phyloP scores from a whole-genome alignment of 2,113 vertebrate genomes.

The Tupaia tana region DNA sequence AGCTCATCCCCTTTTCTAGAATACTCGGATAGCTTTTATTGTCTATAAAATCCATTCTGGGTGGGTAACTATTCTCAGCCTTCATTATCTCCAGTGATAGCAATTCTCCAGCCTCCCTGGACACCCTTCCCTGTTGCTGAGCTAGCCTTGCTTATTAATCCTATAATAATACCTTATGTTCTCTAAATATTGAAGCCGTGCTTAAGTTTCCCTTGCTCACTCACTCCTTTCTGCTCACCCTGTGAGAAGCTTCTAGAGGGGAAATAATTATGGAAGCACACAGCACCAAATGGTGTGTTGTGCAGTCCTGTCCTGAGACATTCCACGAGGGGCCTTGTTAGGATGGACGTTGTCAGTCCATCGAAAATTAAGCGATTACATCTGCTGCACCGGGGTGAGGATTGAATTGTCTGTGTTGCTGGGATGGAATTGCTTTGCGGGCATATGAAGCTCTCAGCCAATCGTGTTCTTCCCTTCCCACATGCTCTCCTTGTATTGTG shows the following conservation, averaged over 20 bases:
- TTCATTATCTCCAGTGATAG: slow-evolving; percentile 66
- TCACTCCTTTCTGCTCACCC: slow-evolving; percentile 51
- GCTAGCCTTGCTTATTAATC: slow-evolving; percentile 75
- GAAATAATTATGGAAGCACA: slow-evolving; percentile 19
- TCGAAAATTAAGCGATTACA: slow-evolving; percentile 76
- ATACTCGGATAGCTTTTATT: slow-evolving; percentile 72
- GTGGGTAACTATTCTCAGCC: slow-evolving; percentile 74
- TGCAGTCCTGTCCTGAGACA: not conserved
- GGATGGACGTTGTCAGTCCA: slow-evolving; percentile 68
- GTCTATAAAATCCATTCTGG: slow-evolving; percentile 76
- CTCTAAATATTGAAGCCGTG: slow-evolving; percentile 71
- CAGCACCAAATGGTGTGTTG: not conserved
- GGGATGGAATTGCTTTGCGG: slow-evolving; percentile 68
- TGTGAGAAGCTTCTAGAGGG: slow-evolving; percentile 31
- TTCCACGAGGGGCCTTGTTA: slow-evolving; percentile 38
- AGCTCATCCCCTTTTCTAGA: slow-evolving; percentile 62
- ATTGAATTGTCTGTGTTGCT: slow-evolving; percentile 60
- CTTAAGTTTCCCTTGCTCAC: slow-evolving; percentile 58
- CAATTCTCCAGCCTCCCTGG: slow-evolving; percentile 70
- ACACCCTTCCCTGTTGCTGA: slow-evolving; percentile 61
- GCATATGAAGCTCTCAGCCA: slow-evolving; percentile 47
- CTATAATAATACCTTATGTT: slow-evolving; percentile 67
- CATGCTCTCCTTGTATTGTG: not conserved
- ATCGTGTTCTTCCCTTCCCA: not conserved
- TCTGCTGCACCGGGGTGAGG: slow-evolving; percentile 14